phyloP scores from a whole-genome alignment of 2,113 vertebrate genomes.

The Eupsittula cactorum region DNA sequence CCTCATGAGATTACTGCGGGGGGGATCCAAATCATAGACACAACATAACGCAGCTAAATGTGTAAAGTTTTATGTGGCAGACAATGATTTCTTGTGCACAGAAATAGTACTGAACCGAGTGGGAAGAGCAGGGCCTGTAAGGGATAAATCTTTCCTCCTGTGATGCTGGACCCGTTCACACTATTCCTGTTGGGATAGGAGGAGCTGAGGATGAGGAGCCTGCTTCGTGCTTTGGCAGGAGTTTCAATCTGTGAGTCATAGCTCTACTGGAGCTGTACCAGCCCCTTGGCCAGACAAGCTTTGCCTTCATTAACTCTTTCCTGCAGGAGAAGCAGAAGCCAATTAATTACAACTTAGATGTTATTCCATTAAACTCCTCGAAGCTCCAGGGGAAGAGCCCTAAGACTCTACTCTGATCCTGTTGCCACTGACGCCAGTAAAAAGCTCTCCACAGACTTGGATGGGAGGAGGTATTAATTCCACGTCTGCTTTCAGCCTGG shows the following conservation, averaged over 20 bases:
- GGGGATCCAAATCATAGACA: neutral
- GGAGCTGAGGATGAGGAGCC: neutral
- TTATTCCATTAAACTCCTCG: slow-evolving; percentile 34
- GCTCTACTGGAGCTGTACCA: neutral
- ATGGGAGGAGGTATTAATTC: slow-evolving; percentile 4
- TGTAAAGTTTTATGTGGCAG: neutral
- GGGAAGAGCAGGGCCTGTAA: neutral
- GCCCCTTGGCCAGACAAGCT: slow-evolving; percentile 54
- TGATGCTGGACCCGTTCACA: rapidly evolving
- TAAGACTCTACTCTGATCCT: slow-evolving; percentile 49
- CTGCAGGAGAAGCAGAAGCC: slow-evolving; percentile 48
- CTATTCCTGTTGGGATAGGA: neutral
- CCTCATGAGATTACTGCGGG: neutral
- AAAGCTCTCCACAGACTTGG: slow-evolving; percentile 38
- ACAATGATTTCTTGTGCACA: neutral
- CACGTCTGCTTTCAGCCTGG: neutral
- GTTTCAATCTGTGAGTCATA: slow-evolving; percentile 26
- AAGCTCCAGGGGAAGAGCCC: slow-evolving; percentile 41
- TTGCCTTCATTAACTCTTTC: slow-evolving; percentile 69
- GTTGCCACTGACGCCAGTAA: slow-evolving; percentile 42
- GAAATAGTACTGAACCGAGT: neutral
- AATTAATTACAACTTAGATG: slow-evolving; percentile 51
- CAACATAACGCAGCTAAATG: neutral
- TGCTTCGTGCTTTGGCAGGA: neutral
- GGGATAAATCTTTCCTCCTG: neutral